Base-by-base conservation (phyloP, 2,888 invertebrate genomes). In the Tromatobia lineatoria region DNA sequence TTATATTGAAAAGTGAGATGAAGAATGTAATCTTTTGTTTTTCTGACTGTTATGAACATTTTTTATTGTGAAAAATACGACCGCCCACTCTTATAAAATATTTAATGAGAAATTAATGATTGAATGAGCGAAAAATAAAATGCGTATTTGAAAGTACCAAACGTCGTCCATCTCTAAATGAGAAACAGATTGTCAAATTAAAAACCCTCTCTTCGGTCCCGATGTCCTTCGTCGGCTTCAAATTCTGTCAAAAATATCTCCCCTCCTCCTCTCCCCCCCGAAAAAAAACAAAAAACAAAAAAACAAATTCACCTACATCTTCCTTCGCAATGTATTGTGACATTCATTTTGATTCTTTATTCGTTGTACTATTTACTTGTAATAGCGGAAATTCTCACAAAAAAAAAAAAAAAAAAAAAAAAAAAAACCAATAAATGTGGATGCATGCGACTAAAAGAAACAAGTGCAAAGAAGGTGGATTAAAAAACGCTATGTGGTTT, bases 331-430 rank as follows among this genome's bases (percentile, higher is more conserved):
- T 61, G 61, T 38, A 70, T 29, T 64, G 54, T 67, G 29, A 42
- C 42, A 67, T 20, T 42, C 50, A 29, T 77, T 78, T 77, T 73
- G 3, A 67, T 64, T 83, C 66, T 50, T 73, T 52, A 66, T 80
- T 83, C 52, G 66, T 78, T 59, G 57, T 78, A 82, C 64, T 52
- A 54, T 82, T 59, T 73, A 73, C 25, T 64, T 54, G 69, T 23
- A 73, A 15, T 73, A 42, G 73, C 59, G 73, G 73, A 18, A 73
- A 29, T 45, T 73, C 45, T 57, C 18, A 34, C 15, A 34, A 59
- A 4, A 59, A 29, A 3, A 59, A n/a, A n/a, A n/a, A n/a, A n/a
- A n/a, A n/a, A n/a, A n/a, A n/a, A n/a, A n/a, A n/a, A n/a, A n/a
- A n/a, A n/a, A n/a, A n/a, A n/a, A n/a, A 34, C 2, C 8, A 11